phyloP scores from a whole-genome alignment of 2,797 vertebrate genomes.

The Sebastes vulpes region DNA sequence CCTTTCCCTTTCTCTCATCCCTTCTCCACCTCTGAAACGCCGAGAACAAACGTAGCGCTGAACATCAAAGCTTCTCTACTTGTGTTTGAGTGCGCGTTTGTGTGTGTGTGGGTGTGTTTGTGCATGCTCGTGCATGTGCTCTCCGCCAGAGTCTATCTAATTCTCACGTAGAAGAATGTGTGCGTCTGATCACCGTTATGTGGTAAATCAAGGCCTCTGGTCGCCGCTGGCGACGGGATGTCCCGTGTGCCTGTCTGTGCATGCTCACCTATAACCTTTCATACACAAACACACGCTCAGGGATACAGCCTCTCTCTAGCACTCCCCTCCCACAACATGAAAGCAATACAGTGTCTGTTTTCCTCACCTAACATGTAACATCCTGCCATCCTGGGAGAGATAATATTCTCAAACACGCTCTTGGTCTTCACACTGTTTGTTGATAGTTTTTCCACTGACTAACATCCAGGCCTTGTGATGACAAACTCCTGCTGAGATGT shows the following conservation, averaged over 20 bases:
- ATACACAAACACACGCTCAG: constrained; percentile 47
- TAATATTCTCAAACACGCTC: constrained; percentile 45
- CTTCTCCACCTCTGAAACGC: constrained; percentile 39
- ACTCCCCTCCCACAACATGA: constrained; percentile 50
- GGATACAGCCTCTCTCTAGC: constrained; percentile 16
- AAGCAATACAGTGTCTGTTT: constrained; percentile 67
- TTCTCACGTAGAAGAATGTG: constrained; percentile 72
- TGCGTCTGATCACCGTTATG: constrained; percentile 62
- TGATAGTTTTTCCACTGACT: constrained; percentile 47
- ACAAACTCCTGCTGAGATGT: constrained; percentile 52
- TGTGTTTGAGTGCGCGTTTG: constrained; percentile 12
- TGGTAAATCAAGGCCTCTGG: constrained; percentile 73
- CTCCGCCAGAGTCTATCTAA: constrained; percentile 43
- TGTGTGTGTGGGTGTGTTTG: constrained; percentile 56
- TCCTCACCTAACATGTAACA: constrained; percentile 71
- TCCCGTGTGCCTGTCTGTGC: constrained; percentile 79
- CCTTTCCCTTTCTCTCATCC: constrained; percentile 35
- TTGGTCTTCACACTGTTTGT: constrained; percentile 29
- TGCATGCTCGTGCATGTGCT: constrained; percentile 10
- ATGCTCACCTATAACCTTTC: constrained; percentile 68
- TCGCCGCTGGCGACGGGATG: constrained; percentile 68
- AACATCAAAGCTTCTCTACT: constrained; percentile 63
- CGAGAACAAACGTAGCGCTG: constrained; percentile 37
- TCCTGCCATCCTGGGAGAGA: constrained; percentile 69
- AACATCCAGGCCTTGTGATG: constrained; percentile 42